These are phyloP conservation scores for Eupeodes corollae DNA, from an alignment of 1,140 invertebrate species.

Conservation along the genomic window DNA sequence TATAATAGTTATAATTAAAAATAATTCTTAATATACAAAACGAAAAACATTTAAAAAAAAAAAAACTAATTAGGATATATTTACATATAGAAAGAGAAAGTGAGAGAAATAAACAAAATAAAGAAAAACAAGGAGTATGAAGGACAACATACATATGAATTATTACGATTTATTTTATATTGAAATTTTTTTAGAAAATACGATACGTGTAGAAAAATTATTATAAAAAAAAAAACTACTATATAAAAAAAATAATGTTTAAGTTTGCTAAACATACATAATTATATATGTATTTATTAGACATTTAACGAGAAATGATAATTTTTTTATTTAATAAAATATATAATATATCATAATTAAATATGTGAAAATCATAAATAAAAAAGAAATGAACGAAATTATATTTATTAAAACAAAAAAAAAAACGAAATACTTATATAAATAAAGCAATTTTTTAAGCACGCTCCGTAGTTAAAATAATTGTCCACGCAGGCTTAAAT, in stretches of 20 bases:
- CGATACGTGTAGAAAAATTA: background rate
- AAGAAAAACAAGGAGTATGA: background rate
- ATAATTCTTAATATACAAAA: background rate
- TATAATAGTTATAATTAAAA: background rate
- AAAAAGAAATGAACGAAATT: too few species aligned
- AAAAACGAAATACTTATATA: too few species aligned
- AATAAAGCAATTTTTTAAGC: too few species aligned
- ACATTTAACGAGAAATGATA: slow-evolving; percentile 1
- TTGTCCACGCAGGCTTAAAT: too few species aligned
- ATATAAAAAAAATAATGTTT: background rate
- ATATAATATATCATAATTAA: too few species aligned
- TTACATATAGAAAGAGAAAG: slow-evolving; percentile 10
- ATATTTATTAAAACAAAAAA: too few species aligned
- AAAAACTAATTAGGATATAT: slow-evolving; percentile 14
- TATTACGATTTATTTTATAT: background rate
- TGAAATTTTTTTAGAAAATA: background rate
- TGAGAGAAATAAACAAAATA: background rate
- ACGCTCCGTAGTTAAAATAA: too few species aligned
- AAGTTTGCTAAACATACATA: background rate
- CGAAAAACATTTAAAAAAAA: slow-evolving; percentile 6
- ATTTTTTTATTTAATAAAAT: slow-evolving; percentile 4
- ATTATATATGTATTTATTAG: too few species aligned
- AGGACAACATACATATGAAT: background rate
- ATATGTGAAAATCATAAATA: too few species aligned
- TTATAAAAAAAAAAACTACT: background rate